Evolutionary conservation across 2,888 invertebrate genomes (phyloP).

Genomic region (Acleris sparsana): DNA sequence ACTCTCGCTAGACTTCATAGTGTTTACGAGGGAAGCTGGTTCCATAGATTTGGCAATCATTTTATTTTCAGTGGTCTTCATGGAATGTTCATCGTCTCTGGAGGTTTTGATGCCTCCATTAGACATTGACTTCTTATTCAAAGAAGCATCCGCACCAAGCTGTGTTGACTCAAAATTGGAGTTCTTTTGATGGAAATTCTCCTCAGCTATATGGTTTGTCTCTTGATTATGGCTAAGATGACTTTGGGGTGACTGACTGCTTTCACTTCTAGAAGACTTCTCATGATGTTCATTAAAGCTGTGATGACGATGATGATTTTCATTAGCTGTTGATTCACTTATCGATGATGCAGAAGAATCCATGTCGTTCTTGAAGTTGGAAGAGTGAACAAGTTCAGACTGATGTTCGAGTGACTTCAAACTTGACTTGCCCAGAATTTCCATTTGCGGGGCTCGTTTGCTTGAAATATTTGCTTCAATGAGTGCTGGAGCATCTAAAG

Average conservation of each 20-base stretch:
- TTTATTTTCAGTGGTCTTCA: background rate
- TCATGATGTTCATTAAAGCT: conserved; percentile 5
- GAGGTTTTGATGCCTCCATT: background rate
- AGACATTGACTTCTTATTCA: background rate
- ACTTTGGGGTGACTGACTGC: background rate
- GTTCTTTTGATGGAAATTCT: conserved; percentile 1
- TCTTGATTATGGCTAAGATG: background rate
- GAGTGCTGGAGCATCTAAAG: background rate
- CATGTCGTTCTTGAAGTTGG: conserved; percentile 26
- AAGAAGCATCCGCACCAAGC: background rate
- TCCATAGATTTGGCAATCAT: conserved; percentile 4
- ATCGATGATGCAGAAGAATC: conserved; percentile 28
- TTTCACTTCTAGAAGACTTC: conserved; percentile 21
- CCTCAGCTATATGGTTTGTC: background rate
- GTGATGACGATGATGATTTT: background rate
- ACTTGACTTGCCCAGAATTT: conserved; percentile 7
- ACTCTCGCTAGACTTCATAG: conserved; percentile 30
- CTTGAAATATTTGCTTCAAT: conserved; percentile 1
- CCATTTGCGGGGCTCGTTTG: conserved; percentile 4
- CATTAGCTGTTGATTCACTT: conserved; percentile 16
- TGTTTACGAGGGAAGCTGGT: background rate
- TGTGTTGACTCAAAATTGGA: background rate
- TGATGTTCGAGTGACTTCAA: conserved; percentile 14
- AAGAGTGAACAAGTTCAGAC: background rate
- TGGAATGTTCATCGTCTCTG: conserved; percentile 2